Evolutionary conservation across 2,797 vertebrate genomes (phyloP).

Genomic region (Iguana delicatissima): DNA sequence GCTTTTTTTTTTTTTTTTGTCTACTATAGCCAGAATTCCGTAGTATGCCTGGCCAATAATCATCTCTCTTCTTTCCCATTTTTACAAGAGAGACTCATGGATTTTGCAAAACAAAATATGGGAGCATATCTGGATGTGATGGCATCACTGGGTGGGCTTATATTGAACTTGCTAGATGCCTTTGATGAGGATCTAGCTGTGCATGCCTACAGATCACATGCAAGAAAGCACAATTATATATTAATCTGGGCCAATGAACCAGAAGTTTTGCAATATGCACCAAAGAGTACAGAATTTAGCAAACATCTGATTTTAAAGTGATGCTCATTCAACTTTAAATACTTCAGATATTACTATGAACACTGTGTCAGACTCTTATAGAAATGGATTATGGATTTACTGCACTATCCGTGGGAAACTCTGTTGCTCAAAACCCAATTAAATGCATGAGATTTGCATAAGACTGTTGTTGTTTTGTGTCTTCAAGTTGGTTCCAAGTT

Average conservation of each 20-base stretch:
- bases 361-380: not conserved
- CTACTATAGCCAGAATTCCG: too few species aligned
- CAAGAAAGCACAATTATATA: too few species aligned
- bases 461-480: too few species aligned
- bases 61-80: not conserved
- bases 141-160: not conserved
- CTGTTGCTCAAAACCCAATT: not conserved
- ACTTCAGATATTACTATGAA: not conserved
- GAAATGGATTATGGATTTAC: not conserved
- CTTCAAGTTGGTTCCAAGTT: too few species aligned
- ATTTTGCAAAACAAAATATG: not conserved
- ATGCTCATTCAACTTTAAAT: not conserved
- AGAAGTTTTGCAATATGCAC: not conserved
- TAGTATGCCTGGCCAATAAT: too few species aligned
- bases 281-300: not conserved
- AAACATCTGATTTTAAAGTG: not conserved
- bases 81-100: not conserved
- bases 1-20: too few species aligned
- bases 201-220: not conserved
- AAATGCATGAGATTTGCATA: not conserved
- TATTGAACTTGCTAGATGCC: not conserved
- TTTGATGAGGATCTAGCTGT: not conserved
- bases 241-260: not conserved
- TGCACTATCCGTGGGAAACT: not conserved
- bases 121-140: not conserved